Percentiles rank a stretch among this genome's conserved stretches.
Conservation (phyloP, 2,797 vertebrate species). For the Gorsachius magnificus region DNA sequence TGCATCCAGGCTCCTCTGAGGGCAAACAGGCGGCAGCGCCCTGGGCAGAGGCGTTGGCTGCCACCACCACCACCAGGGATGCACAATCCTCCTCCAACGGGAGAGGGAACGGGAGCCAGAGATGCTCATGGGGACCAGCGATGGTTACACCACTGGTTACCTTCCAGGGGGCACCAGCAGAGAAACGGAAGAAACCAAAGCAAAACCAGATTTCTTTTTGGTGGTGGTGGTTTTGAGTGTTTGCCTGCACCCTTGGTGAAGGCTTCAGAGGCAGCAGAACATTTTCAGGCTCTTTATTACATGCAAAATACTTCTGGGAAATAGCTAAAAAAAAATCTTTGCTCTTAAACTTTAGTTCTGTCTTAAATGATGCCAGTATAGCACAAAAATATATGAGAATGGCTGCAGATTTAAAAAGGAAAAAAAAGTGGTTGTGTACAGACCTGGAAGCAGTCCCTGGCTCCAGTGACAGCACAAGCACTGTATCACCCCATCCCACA, state of each 20-base stretch:
- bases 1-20: neutral
- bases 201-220: neutral
- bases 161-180: neutral
- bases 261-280: neutral
- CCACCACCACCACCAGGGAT: neutral
- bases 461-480: neutral
- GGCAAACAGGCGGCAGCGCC: neutral
- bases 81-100: accelerated
- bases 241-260: neutral
- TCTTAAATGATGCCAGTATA: neutral
- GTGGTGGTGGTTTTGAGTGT: neutral
- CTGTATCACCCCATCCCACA: neutral
- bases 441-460: neutral
- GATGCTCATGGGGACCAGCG: accelerated
- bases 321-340: neutral
- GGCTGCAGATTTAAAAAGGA: neutral
- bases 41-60: neutral
- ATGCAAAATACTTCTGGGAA: neutral
- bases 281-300: neutral
- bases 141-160: accelerated
- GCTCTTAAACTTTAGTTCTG: neutral
- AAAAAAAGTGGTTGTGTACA: neutral
- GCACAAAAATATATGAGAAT: neutral
- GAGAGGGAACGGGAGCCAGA: neutral
- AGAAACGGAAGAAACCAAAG: neutral